A percentile compares a stretch with the other conserved stretches of the same genome.
These are phyloP conservation scores for Pteropus alecto DNA, from an alignment of 2,113 vertebrate genomes.

Conservation along the genomic window DNA sequence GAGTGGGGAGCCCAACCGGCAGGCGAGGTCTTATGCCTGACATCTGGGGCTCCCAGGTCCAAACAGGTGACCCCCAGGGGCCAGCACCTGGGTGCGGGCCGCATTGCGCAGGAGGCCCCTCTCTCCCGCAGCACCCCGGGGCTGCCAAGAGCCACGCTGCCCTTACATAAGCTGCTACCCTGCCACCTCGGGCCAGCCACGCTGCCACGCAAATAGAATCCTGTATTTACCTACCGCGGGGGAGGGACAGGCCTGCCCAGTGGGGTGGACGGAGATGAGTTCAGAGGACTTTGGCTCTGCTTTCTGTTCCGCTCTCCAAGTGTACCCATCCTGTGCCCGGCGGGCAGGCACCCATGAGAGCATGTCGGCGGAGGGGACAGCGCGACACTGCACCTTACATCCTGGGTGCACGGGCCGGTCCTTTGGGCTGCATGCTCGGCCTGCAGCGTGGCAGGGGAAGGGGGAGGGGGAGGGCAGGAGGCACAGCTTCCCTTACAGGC, in stretches of 20 bases:
- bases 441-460: neutral
- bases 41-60: neutral
- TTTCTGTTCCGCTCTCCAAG: neutral
- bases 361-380: accelerated
- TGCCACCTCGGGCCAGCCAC: accelerated
- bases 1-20: neutral
- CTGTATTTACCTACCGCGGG: neutral
- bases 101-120: neutral
- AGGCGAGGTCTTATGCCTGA: neutral
- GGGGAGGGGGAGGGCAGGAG: accelerated
- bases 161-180: neutral
- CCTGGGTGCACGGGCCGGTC: neutral
- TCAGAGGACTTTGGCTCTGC: neutral
- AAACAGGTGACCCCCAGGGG: neutral
- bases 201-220: neutral
- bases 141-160: neutral
- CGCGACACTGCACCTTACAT: no score
- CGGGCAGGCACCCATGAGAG: neutral
- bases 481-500: neutral
- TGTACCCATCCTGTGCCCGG: neutral
- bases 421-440: accelerated
- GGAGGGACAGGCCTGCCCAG: neutral
- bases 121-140: neutral
- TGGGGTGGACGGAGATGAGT: neutral
- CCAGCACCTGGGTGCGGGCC: neutral